phyloP scores from a whole-genome alignment of 2,888 invertebrate genomes.

The Eupeodes latifasciatus region DNA sequence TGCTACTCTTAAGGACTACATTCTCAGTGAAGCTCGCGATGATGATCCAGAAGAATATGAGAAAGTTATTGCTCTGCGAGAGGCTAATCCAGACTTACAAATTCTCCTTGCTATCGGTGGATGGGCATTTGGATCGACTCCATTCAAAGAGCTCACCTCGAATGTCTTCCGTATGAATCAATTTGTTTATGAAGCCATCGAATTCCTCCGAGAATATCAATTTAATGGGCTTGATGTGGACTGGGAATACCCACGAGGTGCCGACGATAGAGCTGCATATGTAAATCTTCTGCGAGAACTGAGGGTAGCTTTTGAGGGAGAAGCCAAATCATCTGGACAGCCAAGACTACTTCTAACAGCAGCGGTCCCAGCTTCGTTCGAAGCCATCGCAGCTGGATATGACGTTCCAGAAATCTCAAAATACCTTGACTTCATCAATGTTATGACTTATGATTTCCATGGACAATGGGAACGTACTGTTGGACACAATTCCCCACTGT shows the following conservation, averaged over 20 bases:
- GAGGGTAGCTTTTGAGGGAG: slow-evolving; percentile 95
- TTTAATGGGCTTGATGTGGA: slow-evolving; percentile 97
- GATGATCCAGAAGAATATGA: slow-evolving; percentile 95
- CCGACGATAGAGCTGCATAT: slow-evolving; percentile 93
- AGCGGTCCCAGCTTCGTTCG: slow-evolving; percentile 96
- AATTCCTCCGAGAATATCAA: slow-evolving; percentile 94
- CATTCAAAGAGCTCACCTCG: slow-evolving; percentile 95
- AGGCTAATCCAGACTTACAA: slow-evolving; percentile 95
- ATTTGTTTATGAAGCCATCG: slow-evolving; percentile 97
- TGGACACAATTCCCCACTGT: slow-evolving; percentile 96
- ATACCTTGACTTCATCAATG: slow-evolving; percentile 96
- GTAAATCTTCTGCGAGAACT: slow-evolving; percentile 93
- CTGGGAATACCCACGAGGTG: slow-evolving; percentile 96
- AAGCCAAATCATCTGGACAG: slow-evolving; percentile 94
- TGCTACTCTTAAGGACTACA: slow-evolving; percentile 94
- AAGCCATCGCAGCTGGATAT: slow-evolving; percentile 96
- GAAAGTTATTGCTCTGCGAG: slow-evolving; percentile 92
- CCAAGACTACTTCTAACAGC: slow-evolving; percentile 92
- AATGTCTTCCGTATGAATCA: slow-evolving; percentile 97
- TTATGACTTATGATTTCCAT: slow-evolving; percentile 98
- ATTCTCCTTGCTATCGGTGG: slow-evolving; percentile 95
- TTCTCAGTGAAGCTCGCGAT: slow-evolving; percentile 91
- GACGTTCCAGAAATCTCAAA: slow-evolving; percentile 97
- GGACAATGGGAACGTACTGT: slow-evolving; percentile 97
- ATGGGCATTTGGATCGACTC: slow-evolving; percentile 98